These are phyloP conservation scores for Oscheius sp. DNA, from an alignment of 2,888 invertebrate species.

Conservation along the genomic window DNA sequence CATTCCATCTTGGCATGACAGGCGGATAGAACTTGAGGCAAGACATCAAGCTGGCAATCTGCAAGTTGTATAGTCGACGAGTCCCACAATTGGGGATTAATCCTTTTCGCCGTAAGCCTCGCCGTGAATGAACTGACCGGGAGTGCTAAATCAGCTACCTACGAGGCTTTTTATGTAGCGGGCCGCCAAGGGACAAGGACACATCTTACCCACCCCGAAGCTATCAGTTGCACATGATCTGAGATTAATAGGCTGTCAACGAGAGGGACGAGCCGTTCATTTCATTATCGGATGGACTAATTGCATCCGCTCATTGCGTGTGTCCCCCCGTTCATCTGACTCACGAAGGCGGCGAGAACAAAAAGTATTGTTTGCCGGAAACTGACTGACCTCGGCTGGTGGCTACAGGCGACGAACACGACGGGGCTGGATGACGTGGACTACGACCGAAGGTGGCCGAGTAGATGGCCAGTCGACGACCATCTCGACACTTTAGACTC, in stretches of 20 bases:
- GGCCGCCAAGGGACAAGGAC: background rate
- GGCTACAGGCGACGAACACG: constrained; percentile 18
- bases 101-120: constrained; percentile 12
- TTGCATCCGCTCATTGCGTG: constrained; percentile 34
- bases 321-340: constrained; percentile 16
- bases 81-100: constrained; percentile 7
- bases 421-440: constrained; percentile 17
- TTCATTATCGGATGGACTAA: constrained; percentile 33
- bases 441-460: constrained; percentile 88
- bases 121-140: constrained; percentile 13
- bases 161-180: constrained; percentile 12
- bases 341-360: constrained; percentile 29
- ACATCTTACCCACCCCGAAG: background rate
- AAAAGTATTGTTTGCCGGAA: background rate
- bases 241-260: constrained; percentile 16
- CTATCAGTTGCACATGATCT: background rate
- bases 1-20: constrained; percentile 75
- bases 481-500: constrained; percentile 84
- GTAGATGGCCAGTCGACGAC: constrained; percentile 89
- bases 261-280: constrained; percentile 10
- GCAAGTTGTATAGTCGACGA: constrained; percentile 33
- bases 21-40: constrained; percentile 65
- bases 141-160: background rate
- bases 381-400: constrained; percentile 18
- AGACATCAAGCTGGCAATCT: constrained; percentile 70